phyloP scores from a whole-genome alignment of 2,888 invertebrate genomes.

The Trachelus iudaicus region DNA sequence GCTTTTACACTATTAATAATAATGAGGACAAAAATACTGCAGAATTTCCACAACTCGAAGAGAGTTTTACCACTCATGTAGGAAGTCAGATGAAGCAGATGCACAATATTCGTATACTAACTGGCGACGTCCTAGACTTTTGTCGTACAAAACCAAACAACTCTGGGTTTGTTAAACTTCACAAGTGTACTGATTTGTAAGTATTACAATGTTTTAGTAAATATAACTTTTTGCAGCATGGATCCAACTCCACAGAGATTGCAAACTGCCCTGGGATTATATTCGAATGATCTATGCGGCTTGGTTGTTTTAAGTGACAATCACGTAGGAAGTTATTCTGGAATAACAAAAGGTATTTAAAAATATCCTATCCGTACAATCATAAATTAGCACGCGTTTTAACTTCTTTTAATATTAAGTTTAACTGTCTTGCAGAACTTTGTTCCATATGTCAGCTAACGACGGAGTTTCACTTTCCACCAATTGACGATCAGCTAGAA shows the following conservation, averaged over 20 bases:
- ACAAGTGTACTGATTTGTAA: background rate
- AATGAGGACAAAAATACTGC: constrained; percentile 53
- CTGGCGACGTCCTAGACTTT: constrained; percentile 85
- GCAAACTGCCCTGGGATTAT: constrained; percentile 93
- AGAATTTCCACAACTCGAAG: constrained; percentile 74
- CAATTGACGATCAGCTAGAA: constrained; percentile 87
- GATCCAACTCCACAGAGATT: constrained; percentile 82
- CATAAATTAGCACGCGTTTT: background rate
- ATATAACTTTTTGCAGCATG: constrained; percentile 55
- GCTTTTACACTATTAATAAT: constrained; percentile 48
- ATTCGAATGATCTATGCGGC: constrained; percentile 90
- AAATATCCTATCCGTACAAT: background rate
- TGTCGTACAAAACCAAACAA: constrained; percentile 71
- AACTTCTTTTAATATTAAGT: background rate
- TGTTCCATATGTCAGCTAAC: constrained; percentile 78
- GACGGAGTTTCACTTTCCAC: constrained; percentile 95
- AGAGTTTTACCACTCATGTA: constrained; percentile 97
- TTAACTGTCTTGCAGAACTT: constrained; percentile 69
- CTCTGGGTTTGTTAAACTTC: constrained; percentile 44
- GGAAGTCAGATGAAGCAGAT: constrained; percentile 99
- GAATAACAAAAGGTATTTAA: constrained; percentile 70
- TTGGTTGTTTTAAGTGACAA: constrained; percentile 84
- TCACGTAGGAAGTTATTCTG: constrained; percentile 72
- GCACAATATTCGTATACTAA: constrained; percentile 94
- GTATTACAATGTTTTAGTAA: background rate